A percentile compares a stretch with the other conserved stretches of the same genome.
phyloP scores from a whole-genome alignment of 37 sponge, comb jelly and placozoan genomes.

The Theonella swinhoei region DNA sequence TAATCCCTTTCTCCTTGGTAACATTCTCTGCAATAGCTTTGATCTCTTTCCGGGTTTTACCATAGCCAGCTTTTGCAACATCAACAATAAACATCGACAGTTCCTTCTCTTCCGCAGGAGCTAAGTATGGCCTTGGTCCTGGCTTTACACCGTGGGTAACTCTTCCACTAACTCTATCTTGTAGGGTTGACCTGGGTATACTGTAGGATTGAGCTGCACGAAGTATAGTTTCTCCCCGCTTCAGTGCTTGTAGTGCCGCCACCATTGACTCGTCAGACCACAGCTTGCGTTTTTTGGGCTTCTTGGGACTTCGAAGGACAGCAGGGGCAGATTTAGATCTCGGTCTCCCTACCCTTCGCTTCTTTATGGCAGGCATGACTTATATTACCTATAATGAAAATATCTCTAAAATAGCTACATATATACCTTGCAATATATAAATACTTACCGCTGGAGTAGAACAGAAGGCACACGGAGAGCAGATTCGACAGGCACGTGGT shows the following conservation, averaged over 20 bases:
- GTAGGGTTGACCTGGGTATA: constrained; percentile 24
- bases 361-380: too few species aligned
- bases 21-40: constrained; percentile 25
- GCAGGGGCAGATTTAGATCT: constrained; percentile 8
- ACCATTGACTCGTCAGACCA: constrained; percentile 15
- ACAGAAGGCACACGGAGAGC: too few species aligned
- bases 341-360: too few species aligned
- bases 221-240: neutral
- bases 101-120: constrained; percentile 17
- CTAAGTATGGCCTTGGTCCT: constrained; percentile 21
- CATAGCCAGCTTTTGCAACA: constrained; percentile 39
- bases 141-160: constrained; percentile 32
- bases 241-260: constrained; percentile 21
- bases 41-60: constrained; percentile 28
- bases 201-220: constrained; percentile 5
- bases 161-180: constrained; percentile 14
- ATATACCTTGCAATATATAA: too few species aligned
- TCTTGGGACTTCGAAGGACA: neutral
- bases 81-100: constrained; percentile 2
- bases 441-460: too few species aligned
- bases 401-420: too few species aligned
- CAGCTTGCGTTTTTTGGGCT: neutral
- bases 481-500: too few species aligned
- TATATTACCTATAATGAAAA: too few species aligned
- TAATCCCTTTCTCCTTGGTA: constrained; percentile 24